Base-by-base conservation (phyloP, 1,140 invertebrate genomes). In the Phenacoccus solenopsis region DNA sequence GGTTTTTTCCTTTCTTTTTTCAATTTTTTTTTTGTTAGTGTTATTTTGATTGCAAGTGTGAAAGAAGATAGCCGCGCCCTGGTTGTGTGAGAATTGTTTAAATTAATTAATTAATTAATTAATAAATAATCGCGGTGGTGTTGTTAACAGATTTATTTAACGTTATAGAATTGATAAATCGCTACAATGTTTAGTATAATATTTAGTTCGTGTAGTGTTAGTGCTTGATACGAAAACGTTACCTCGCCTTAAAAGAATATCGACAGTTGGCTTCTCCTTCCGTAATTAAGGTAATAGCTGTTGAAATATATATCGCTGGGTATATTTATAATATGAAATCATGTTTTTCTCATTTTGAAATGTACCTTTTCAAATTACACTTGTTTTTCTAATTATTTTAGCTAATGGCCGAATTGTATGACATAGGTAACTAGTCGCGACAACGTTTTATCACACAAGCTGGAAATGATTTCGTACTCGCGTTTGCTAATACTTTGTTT, bases 1-100 rank as follows among this genome's bases (percentile, higher is more conserved):
- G 38, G 38, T 49, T 49, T 49, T 49, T 49, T 49, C 38, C 38
- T 49, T 49, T 49, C 38, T 49, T 49, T 49, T 49, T 49, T 49
- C 38, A 49, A n/a, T 49, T 32, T 49, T 49, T 49, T 49, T 49
- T 49, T 49, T 49, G 38, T 49, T 49, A 49, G 38, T 49, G 20
- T 49, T 49, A 49, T 49, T 49, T 49, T 49, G 38, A 49, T 49
- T 49, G 38, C 38, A 49, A 49, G 38, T 49, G 38, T 49, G 38
- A 49, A 49, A 49, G 38, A 49, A 49, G 38, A 49, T 49, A 49
- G 38, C 38, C 38, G 38, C 38, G 38, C 38, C 38, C 38, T 49
- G 38, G 38, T 49, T 49, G 38, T 49, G 38, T 49, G 12, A 16
- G 38, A 49, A 49, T 49, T 49, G 16, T 49, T 49, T 49, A 49